These are phyloP conservation scores for Pachypanchax playfairii DNA, from an alignment of 2,113 vertebrate species.

Conservation along the genomic window DNA sequence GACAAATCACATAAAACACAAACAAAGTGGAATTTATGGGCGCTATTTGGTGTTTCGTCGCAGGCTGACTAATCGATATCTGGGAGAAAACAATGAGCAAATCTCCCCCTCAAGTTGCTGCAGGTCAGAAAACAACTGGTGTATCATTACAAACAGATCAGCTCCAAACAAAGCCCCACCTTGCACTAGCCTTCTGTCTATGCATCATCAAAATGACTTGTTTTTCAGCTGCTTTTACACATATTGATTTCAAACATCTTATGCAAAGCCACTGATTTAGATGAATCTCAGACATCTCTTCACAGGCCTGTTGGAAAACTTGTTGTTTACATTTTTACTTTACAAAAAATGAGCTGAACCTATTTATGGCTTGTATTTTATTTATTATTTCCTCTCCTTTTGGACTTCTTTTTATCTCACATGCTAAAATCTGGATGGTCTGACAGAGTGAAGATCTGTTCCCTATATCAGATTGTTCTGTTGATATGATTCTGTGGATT, in stretches of 20 bases:
- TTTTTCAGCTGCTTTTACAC: background rate
- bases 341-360: no score
- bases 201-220: background rate
- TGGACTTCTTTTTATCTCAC: no score
- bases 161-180: background rate
- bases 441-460: background rate
- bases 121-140: conserved; percentile 2
- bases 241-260: background rate
- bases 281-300: background rate
- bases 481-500: background rate
- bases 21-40: conserved; percentile 2
- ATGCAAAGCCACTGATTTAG: background rate
- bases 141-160: conserved; percentile 17
- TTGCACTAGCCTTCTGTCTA: background rate
- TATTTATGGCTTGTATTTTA: no score
- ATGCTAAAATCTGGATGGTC: background rate
- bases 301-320: no score
- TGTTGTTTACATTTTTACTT: no score
- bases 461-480: background rate
- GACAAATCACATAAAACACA: background rate
- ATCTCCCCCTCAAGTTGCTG: background rate
- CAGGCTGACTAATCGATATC: conserved; percentile 17
- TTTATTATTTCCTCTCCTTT: no score
- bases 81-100: background rate
- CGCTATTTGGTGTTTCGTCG: background rate